These are phyloP conservation scores for Pantherophis guttatus DNA, from an alignment of 2,113 vertebrate genomes.

Conservation along the genomic window DNA sequence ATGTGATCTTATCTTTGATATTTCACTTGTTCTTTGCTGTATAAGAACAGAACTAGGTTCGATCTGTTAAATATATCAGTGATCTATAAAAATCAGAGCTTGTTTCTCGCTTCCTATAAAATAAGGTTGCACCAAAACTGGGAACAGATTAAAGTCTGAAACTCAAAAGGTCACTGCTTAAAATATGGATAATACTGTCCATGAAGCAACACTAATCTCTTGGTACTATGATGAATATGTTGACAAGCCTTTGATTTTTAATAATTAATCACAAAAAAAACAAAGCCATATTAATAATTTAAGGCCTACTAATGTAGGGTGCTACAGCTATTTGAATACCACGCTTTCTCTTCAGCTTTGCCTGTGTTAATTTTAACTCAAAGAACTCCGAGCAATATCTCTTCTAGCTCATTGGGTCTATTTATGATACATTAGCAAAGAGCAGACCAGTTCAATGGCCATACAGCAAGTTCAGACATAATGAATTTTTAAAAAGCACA, in stretches of 20 bases:
- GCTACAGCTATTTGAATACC: conserved; percentile 35
- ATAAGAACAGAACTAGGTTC: conserved; percentile 1
- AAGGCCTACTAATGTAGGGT: conserved; percentile 57
- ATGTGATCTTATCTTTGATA: conserved; percentile 26
- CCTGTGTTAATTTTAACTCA: conserved; percentile 63
- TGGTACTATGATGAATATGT: conserved; percentile 55
- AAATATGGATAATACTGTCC: conserved; percentile 41
- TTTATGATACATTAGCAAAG: conserved; percentile 35
- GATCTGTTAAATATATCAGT: conserved; percentile 25
- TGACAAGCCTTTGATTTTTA: conserved; percentile 65
- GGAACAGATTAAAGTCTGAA: conserved; percentile 57
- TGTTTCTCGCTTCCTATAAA: conserved; percentile 28
- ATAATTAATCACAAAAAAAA: conserved; percentile 71
- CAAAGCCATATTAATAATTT: conserved; percentile 64
- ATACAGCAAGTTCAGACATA: neutral
- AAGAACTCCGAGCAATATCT: conserved; percentile 28
- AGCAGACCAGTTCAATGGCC: conserved; percentile 24
- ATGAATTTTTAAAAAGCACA: conserved; percentile 13
- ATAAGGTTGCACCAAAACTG: conserved; percentile 37
- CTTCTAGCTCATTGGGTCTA: conserved; percentile 47
- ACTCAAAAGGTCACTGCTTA: conserved; percentile 59
- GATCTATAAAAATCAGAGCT: conserved; percentile 38
- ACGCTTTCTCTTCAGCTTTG: conserved; percentile 56
- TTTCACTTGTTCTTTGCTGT: neutral
- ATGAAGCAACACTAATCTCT: conserved; percentile 54